Conservation (phyloP, 2,888 invertebrate species). For the Drosophila anomelani region DNA sequence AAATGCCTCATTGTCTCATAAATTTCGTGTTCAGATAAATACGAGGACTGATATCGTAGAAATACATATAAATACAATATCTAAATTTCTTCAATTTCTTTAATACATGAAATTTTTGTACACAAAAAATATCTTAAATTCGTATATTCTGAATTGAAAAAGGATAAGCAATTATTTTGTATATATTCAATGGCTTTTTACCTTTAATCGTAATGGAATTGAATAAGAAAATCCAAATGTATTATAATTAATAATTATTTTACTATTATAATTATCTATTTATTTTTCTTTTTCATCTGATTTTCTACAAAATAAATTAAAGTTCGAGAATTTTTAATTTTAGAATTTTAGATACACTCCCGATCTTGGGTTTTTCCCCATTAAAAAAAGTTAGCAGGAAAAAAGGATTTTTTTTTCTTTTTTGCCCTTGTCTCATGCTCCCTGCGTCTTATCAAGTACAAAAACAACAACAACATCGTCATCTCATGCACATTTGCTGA, state of each 20-base stretch:
- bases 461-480: slow-evolving; percentile 18
- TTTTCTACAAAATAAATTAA: too few relatives aligned
- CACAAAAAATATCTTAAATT: not conserved
- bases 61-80: too few relatives aligned
- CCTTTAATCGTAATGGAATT: too few relatives aligned
- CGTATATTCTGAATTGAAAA: too few relatives aligned
- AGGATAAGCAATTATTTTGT: too few relatives aligned
- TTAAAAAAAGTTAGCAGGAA: not conserved
- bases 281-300: too few relatives aligned
- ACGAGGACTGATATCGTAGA: not conserved
- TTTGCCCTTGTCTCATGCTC: not conserved
- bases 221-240: too few relatives aligned
- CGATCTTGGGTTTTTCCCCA: not conserved
- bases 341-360: not conserved
- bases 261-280: too few relatives aligned
- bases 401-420: not conserved
- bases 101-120: too few relatives aligned
- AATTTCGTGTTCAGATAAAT: not conserved
- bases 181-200: too few relatives aligned
- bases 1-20: not conserved
- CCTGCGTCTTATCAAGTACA: slow-evolving; percentile 13
- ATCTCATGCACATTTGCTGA: slow-evolving; percentile 41
- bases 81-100: too few relatives aligned
- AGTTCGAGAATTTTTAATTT: not conserved
- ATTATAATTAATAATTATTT: too few relatives aligned